Conservation (phyloP, 2,113 vertebrate genomes). For the Delphinus delphis region DNA sequence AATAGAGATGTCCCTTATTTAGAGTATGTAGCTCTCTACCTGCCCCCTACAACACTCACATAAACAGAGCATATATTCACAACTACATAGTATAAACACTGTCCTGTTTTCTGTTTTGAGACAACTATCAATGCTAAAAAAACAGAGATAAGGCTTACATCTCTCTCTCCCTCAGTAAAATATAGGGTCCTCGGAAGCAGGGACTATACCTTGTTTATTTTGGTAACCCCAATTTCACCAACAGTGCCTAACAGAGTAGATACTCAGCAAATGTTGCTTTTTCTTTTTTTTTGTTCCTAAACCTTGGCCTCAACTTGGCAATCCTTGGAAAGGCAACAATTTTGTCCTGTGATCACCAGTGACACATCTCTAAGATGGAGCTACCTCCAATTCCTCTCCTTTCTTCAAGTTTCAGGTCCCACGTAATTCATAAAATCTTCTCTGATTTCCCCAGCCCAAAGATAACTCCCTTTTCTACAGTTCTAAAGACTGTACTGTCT, state of each 20-base stretch:
- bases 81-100: background rate
- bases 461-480: background rate
- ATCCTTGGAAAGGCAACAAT: background rate
- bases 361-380: background rate
- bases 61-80: background rate
- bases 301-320: background rate
- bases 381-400: background rate
- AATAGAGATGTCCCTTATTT: background rate
- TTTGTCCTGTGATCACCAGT: background rate
- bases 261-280: background rate
- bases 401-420: slow-evolving; percentile 3
- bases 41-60: background rate
- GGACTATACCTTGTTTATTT: background rate
- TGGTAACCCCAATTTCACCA: background rate
- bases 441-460: background rate
- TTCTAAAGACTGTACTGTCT: background rate
- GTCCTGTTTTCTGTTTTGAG: background rate
- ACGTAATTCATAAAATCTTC: background rate
- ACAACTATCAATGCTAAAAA: slow-evolving; percentile 18
- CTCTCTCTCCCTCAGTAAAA: background rate
- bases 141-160: background rate
- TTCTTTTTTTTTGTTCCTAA: background rate
- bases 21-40: background rate
- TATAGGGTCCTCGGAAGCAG: background rate
- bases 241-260: slow-evolving; percentile 13